These are phyloP conservation scores for Acromyrmex echinatior DNA, from an alignment of 1,140 invertebrate species.

Conservation along the genomic window DNA sequence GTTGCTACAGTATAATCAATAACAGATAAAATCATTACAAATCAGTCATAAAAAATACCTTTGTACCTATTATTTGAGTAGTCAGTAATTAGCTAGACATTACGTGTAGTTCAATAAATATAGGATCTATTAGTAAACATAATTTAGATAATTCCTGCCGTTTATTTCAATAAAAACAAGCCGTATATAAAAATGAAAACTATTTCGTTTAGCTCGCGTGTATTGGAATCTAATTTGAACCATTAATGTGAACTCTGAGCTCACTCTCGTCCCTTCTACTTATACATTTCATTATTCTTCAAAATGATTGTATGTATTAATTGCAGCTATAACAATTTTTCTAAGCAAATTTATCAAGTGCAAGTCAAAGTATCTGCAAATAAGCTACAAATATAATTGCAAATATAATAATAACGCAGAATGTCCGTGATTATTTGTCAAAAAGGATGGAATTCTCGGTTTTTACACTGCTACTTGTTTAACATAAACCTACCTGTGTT, in stretches of 20 bases:
- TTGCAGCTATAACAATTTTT: constrained; percentile 60
- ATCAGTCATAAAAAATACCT: constrained; percentile 62
- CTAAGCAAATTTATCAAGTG: constrained; percentile 64
- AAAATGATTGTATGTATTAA: constrained; percentile 48
- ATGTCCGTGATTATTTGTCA: constrained; percentile 65
- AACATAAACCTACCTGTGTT: constrained; percentile 64
- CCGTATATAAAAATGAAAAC: constrained; percentile 66
- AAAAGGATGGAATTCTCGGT: constrained; percentile 68
- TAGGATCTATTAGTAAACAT: constrained; percentile 32
- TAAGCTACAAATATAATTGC: constrained; percentile 55
- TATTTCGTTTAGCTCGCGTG: constrained; percentile 37
- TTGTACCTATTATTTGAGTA: constrained; percentile 53
- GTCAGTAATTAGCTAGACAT: constrained; percentile 60
- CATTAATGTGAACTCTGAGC: constrained; percentile 23
- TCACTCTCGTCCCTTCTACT: neutral
- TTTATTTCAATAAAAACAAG: constrained; percentile 49
- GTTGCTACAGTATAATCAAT: constrained; percentile 20
- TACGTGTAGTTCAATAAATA: constrained; percentile 56
- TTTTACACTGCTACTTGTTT: constrained; percentile 58
- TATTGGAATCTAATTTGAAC: constrained; percentile 48
- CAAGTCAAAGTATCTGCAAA: constrained; percentile 61
- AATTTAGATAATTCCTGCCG: constrained; percentile 53
- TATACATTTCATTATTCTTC: constrained; percentile 2
- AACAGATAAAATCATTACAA: constrained; percentile 61
- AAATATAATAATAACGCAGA: constrained; percentile 39